phyloP scores from a whole-genome alignment of 2,888 invertebrate species.

The Melipona beecheii region DNA sequence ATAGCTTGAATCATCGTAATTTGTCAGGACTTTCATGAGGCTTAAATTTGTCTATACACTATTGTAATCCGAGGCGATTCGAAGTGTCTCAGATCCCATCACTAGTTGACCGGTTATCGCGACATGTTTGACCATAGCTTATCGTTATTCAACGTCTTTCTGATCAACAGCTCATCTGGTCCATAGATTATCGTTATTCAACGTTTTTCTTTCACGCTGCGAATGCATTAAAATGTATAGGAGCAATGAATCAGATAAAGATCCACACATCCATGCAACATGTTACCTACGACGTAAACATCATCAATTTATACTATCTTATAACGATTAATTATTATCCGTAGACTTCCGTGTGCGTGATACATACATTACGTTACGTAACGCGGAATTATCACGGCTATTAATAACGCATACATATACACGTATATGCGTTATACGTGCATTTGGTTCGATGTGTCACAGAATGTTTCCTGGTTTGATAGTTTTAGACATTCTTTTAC shows the following conservation, averaged over 20 bases:
- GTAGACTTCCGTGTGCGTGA: constrained; percentile 36
- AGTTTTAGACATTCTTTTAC: neutral
- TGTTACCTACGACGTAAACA: neutral
- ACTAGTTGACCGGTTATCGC: constrained; percentile 15
- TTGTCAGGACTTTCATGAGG: no score
- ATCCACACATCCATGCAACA: constrained; percentile 4
- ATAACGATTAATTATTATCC: constrained; percentile 43
- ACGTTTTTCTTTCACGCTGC: constrained; percentile 4
- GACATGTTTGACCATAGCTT: neutral
- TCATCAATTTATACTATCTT: constrained; percentile 39
- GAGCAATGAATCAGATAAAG: constrained; percentile 21
- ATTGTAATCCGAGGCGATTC: no score
- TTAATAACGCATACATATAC: constrained; percentile 11
- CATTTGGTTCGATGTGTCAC: neutral
- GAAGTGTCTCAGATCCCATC: no score
- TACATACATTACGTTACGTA: constrained; percentile 30
- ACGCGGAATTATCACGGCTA: constrained; percentile 29
- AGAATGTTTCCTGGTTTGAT: neutral
- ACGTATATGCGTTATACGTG: no score
- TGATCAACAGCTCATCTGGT: neutral
- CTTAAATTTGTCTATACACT: no score
- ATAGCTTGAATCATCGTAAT: no score
- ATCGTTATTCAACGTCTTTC: constrained; percentile 23
- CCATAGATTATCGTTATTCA: constrained; percentile 31
- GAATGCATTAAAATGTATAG: constrained; percentile 24